Evolutionary conservation across 2,888 invertebrate genomes (phyloP).

Genomic region (Xylota sylvarum): DNA sequence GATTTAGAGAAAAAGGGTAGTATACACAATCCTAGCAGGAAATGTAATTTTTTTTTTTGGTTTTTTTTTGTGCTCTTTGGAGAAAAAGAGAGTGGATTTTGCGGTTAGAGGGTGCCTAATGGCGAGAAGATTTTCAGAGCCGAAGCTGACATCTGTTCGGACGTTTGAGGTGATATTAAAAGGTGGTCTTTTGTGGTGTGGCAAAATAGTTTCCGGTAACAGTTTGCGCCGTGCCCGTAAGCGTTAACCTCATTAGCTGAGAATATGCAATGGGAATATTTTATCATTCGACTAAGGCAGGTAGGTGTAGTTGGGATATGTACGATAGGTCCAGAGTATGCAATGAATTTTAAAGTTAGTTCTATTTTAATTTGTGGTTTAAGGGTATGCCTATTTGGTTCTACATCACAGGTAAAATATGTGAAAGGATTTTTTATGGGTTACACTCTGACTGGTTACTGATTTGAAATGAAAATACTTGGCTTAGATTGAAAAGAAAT

Average conservation of each 20-base stretch:
- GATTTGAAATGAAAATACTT: neutral
- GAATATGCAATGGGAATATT: conserved; percentile 54
- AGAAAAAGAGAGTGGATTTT: conserved; percentile 37
- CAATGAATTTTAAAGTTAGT: conserved; percentile 33
- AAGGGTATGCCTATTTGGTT: neutral
- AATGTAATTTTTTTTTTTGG: neutral
- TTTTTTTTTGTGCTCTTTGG: neutral
- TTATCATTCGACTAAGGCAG: conserved; percentile 22
- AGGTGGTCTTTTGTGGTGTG: conserved; percentile 45
- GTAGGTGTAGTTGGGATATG: neutral
- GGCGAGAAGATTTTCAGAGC: conserved; percentile 48
- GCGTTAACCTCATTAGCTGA: conserved; percentile 55
- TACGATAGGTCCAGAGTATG: neutral
- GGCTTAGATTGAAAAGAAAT: neutral
- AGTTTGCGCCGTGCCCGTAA: conserved; percentile 50
- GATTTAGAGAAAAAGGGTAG: conserved; percentile 23
- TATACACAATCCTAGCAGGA: conserved; percentile 11
- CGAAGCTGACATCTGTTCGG: conserved; percentile 51
- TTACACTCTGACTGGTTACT: too few species aligned
- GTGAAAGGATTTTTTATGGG: neutral
- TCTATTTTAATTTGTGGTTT: conserved; percentile 34
- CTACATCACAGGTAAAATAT: neutral
- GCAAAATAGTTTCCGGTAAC: conserved; percentile 64
- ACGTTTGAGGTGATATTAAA: conserved; percentile 52
- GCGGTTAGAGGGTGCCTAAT: conserved; percentile 46